Evolutionary conservation across 1,140 invertebrate genomes (phyloP), one percentile per base, ranked within the genome.

Genomic region (Cyrtorhinus lividipennis): DNA sequence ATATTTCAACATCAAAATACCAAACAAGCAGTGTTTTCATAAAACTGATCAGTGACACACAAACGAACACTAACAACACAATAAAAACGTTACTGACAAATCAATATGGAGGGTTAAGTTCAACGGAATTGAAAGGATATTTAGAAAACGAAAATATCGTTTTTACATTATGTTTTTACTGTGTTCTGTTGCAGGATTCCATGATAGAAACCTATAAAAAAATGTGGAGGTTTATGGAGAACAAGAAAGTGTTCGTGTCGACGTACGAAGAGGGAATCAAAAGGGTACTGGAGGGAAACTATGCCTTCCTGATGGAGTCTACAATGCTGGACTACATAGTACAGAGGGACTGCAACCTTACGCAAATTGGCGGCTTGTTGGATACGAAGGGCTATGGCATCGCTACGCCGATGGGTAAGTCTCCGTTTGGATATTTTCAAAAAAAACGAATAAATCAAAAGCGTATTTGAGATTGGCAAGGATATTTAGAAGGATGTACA

Each of bases 241-340:
- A 83, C 24, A 82, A 83, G 24, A 79, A 81, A 30, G 90, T 93
- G 12, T 92, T 95, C 69, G 92, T 95, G 0, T 81, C 84, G 18
- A 85, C 83, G 0, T 95, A 95, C 71, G 89, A 92, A 68, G 86
- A 95, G 70, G 92, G 95, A 3, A 83, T 95, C 2, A 81, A 84
- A 70, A 76, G 87, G 56, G 91, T 96, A 0, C 72, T 93, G 53
- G 80, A 84, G 59, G 92, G 92, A 0, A 89, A 96, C 71, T 99
- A 98, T 72, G 96, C 96, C 0, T 98, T 96, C 72, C 80, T 99
- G 22, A 98, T 98, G 91, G 96, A 99, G 77, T 97, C 93, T 0
- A 96, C 94, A 0, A 97, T 96, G 83, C 76, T 99, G 58, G 96
- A 99, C 73, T 96, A 95, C 71, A 85, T 86, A 0, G 90, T 95